Conservation (phyloP, 2,113 vertebrate genomes). For the Poeciliopsis retropinna region DNA sequence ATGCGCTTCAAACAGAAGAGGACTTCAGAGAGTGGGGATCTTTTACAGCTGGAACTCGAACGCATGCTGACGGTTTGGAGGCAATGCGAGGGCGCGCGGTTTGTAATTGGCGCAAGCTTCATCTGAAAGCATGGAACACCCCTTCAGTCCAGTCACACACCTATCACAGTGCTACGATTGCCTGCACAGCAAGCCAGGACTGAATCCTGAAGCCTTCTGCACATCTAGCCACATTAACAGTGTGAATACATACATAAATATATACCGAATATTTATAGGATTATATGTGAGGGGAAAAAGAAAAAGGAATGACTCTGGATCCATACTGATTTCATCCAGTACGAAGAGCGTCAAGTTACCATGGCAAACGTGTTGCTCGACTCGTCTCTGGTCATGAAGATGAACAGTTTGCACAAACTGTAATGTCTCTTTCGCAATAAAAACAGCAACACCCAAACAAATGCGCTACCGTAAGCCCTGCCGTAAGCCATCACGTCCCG, state of each 20-base stretch:
- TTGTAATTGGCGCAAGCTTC: slow-evolving; percentile 12
- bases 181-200: slow-evolving; percentile 38
- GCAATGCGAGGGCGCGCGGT: slow-evolving; percentile 49
- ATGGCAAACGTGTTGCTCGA: slow-evolving; percentile 24
- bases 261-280: slow-evolving; percentile 49
- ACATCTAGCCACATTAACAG: slow-evolving; percentile 58
- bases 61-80: slow-evolving; percentile 55
- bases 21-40: slow-evolving; percentile 38
- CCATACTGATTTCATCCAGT: not conserved
- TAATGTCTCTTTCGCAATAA: slow-evolving; percentile 47
- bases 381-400: slow-evolving; percentile 37
- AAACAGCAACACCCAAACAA: slow-evolving; percentile 27
- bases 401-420: slow-evolving; percentile 52
- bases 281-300: slow-evolving; percentile 38
- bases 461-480: slow-evolving; percentile 41
- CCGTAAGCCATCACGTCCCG: not conserved
- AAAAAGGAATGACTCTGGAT: slow-evolving; percentile 51
- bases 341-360: not conserved
- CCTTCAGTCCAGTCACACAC: slow-evolving; percentile 14
- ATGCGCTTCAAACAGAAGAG: slow-evolving; percentile 28
- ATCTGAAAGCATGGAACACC: slow-evolving; percentile 17
- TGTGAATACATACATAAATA: slow-evolving; percentile 45
- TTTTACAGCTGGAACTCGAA: slow-evolving; percentile 28
- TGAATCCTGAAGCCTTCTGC: slow-evolving; percentile 30
- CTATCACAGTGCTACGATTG: slow-evolving; percentile 44